Conservation (phyloP, 2,113 vertebrate genomes). For the Ifrita kowaldi region DNA sequence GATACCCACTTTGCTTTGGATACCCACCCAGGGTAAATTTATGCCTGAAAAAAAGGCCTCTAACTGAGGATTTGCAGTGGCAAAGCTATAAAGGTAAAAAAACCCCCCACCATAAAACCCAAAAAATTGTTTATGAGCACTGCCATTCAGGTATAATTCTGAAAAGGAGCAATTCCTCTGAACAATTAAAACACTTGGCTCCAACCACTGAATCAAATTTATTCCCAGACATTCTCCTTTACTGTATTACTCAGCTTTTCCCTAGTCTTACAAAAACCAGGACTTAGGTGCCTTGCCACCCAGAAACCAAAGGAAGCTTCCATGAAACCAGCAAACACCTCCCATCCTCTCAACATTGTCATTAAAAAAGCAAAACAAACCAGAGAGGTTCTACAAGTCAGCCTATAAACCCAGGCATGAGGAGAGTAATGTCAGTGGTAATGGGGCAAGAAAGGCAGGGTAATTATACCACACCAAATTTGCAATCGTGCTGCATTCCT, state of each 20-base stretch:
- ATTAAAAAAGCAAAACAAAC: constrained; percentile 51
- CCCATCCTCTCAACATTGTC: constrained; percentile 28
- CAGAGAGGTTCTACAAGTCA: constrained; percentile 43
- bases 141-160: not conserved
- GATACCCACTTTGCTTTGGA: not conserved
- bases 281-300: constrained; percentile 17
- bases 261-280: not conserved
- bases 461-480: constrained; percentile 45
- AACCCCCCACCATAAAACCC: not conserved
- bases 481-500: constrained; percentile 41
- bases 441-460: constrained; percentile 50
- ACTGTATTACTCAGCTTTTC: constrained; percentile 37
- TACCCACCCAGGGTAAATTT: not conserved
- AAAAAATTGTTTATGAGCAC: not conserved
- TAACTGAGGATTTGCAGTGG: not conserved
- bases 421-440: constrained; percentile 41
- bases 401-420: constrained; percentile 5
- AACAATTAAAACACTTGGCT: not conserved
- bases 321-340: constrained; percentile 55
- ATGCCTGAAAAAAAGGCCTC: not conserved
- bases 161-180: not conserved
- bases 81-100: not conserved
- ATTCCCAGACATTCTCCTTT: constrained; percentile 7
- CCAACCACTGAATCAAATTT: not conserved
- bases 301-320: constrained; percentile 57